Evolutionary conservation across 2,888 invertebrate genomes (phyloP), one percentile per base, ranked within the genome.

Genomic region (Hydriomena furcata): DNA sequence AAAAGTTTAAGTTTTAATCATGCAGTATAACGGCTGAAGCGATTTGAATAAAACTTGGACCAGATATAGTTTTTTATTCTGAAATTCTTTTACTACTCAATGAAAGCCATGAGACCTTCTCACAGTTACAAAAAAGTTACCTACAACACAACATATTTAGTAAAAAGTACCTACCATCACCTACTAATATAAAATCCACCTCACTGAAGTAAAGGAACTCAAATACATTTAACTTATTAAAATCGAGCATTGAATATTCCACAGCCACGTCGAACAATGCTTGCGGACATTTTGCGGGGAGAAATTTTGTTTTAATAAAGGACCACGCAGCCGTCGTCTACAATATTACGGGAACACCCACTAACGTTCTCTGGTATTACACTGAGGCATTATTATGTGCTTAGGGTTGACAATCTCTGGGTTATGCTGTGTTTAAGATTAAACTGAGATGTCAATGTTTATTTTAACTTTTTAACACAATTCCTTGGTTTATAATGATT

Each of bases 261-360:
- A 52, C 52, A 59, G 62, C 55, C 55, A 61, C 65, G 68, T 71
- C 71, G 70, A 63, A 73, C 73, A 72, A 63, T 69, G 75, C 64
- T 79, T 81, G 84, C 73, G 85, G 84, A 80, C 79, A 74, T 79
- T 86, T 81, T 83, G 87, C 58, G 88, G 87, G 72, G 70, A 74
- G 80, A 85, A 84, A 87, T 87, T 87, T 84, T 84, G 87, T 87
- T 89, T 88, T 88, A 88, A 89, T 88, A 88, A 88, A 88, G 82
- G 85, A 78, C 69, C 76, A 70, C 72, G 71, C 88, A 84, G 85
- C 84, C 83, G 86, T 81, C 81, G 82, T 83, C 76, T 76, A 76
- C 63, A 64, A 82, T 84, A 87, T 85, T 85, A 81, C 76, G 71
- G 76, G 82, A 86, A 84, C 85, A 84, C 79, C 82, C 84, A 80